A percentile compares a stretch with the other conserved stretches of the same genome.
These are phyloP conservation scores for Aphelinus certus DNA, from an alignment of 1,140 invertebrate species.

Conservation along the genomic window DNA sequence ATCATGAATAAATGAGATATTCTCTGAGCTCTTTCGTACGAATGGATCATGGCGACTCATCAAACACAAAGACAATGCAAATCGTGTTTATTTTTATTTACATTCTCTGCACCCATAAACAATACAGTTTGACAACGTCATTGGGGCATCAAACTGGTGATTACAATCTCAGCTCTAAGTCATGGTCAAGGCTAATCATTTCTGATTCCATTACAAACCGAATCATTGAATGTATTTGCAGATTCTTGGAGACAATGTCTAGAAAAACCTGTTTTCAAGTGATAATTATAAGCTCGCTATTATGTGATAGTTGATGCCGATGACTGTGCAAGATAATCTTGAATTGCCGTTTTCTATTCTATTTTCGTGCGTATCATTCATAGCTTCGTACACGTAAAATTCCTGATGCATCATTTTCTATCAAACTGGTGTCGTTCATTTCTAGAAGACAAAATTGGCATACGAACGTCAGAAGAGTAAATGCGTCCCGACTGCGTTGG, in stretches of 20 bases:
- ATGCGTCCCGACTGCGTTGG: background rate
- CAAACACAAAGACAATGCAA: no score
- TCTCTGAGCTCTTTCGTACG: no score
- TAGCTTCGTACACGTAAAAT: no score
- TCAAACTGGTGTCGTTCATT: background rate
- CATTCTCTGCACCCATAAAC: no score
- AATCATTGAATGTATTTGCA: background rate
- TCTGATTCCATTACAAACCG: background rate
- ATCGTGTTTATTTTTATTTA: no score
- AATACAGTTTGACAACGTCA: background rate
- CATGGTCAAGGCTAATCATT: constrained; percentile 5
- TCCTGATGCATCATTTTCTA: background rate
- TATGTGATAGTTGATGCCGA: background rate
- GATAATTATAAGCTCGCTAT: constrained; percentile 9
- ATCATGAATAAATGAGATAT: no score
- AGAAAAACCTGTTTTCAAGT: constrained; percentile 1
- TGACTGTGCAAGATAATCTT: constrained; percentile 5
- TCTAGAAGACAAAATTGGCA: no score
- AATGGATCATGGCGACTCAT: no score
- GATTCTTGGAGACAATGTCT: background rate
- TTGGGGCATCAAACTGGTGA: constrained; percentile 13
- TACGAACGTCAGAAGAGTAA: background rate
- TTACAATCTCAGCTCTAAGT: background rate
- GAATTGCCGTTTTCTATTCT: constrained; percentile 16
- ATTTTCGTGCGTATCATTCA: no score